Conservation (phyloP, 2,888 invertebrate genomes). For the Himalopsyche tibetana region DNA sequence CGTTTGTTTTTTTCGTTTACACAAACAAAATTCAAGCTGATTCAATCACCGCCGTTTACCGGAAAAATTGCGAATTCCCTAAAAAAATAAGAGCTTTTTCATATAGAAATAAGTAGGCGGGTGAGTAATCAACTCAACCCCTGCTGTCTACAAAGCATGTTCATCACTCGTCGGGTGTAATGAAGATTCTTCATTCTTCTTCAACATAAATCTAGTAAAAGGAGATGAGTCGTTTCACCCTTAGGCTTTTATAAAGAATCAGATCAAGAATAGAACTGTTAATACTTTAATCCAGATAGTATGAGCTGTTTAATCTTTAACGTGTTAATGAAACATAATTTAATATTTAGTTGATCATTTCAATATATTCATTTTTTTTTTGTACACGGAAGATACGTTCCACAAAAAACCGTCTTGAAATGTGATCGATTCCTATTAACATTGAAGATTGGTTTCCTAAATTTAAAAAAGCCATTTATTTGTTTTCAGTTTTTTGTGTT, state of each 20-base stretch:
- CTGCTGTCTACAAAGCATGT: slow-evolving; percentile 8
- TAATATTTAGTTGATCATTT: too few relatives aligned
- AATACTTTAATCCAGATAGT: too few relatives aligned
- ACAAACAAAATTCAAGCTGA: slow-evolving; percentile 13
- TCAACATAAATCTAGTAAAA: slow-evolving; percentile 15
- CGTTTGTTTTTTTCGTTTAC: slow-evolving; percentile 4
- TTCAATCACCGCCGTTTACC: not conserved
- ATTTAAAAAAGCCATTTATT: too few relatives aligned
- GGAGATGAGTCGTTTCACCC: slow-evolving; percentile 16
- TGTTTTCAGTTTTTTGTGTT: too few relatives aligned
- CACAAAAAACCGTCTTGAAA: too few relatives aligned
- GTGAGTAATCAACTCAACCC: slow-evolving; percentile 6
- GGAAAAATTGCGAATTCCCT: not conserved
- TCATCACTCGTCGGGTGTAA: slow-evolving; percentile 31
- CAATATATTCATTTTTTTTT: too few relatives aligned
- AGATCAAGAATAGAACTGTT: not conserved
- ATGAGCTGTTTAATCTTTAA: too few relatives aligned
- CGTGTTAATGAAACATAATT: too few relatives aligned
- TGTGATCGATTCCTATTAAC: too few relatives aligned
- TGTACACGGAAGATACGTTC: too few relatives aligned
- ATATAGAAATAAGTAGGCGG: slow-evolving; percentile 8
- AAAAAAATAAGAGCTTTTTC: slow-evolving; percentile 1
- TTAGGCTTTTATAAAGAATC: slow-evolving; percentile 24
- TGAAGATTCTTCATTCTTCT: slow-evolving; percentile 16
- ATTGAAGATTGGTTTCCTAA: too few relatives aligned